These are phyloP conservation scores for Malurus leucopterus DNA, from an alignment of 2,797 vertebrate species.

Conservation along the genomic window DNA sequence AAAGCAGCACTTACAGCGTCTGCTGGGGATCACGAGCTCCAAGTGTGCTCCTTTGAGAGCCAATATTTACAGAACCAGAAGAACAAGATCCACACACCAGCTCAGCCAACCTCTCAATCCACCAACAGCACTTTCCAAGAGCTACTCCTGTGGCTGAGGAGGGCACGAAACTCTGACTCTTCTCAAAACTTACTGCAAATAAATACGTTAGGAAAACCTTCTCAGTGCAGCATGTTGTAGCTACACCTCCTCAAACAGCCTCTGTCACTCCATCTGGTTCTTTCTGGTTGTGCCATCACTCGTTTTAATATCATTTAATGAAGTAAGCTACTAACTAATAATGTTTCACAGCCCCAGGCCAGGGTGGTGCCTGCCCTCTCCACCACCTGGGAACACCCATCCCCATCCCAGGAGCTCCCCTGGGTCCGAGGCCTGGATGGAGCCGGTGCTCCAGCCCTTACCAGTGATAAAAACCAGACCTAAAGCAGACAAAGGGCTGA, in stretches of 20 bases:
- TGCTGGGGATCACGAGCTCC: neutral
- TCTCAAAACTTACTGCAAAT: neutral
- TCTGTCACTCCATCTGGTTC: neutral
- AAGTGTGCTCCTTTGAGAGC: accelerated
- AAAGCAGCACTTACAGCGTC: neutral
- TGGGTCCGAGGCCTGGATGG: neutral
- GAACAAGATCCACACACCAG: neutral
- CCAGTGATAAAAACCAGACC: neutral
- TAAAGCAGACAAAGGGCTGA: neutral
- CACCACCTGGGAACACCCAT: neutral
- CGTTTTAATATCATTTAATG: accelerated
- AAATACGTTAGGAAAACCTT: accelerated
- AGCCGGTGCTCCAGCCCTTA: neutral
- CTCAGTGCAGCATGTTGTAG: accelerated
- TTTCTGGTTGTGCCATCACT: neutral
- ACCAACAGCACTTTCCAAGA: accelerated
- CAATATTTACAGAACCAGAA: neutral
- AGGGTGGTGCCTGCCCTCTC: neutral
- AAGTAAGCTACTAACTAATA: accelerated
- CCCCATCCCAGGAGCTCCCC: accelerated
- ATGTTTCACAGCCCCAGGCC: neutral
- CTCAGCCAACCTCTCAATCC: neutral
- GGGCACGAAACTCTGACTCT: neutral
- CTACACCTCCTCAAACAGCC: neutral
- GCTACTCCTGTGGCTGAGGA: neutral